phyloP scores from a whole-genome alignment of 2,797 vertebrate genomes.

The Leucoraja ocellata region DNA sequence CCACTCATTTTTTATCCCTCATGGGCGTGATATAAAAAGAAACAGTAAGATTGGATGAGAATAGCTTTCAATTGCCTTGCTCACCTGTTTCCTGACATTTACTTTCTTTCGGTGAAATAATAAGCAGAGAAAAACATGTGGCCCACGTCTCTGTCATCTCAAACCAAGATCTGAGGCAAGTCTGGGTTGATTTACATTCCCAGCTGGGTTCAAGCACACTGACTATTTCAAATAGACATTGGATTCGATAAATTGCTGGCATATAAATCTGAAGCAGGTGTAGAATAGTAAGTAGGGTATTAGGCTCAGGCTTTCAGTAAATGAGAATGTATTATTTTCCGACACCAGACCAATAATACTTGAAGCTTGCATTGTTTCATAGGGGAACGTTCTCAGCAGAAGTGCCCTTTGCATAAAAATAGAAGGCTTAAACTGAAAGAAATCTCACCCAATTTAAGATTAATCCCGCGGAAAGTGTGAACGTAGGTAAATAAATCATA shows the following conservation, averaged over 20 bases:
- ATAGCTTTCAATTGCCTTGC: neutral
- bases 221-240: neutral
- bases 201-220: neutral
- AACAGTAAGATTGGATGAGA: neutral
- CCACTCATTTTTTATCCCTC: neutral
- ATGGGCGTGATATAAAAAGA: neutral
- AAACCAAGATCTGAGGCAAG: neutral
- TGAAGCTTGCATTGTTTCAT: neutral
- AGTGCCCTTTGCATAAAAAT: neutral
- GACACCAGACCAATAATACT: neutral
- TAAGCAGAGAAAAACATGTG: neutral
- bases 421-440: neutral
- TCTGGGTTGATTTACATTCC: slow-evolving; percentile 19
- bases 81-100: neutral
- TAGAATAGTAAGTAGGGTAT: slow-evolving; percentile 25
- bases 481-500: neutral
- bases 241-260: neutral
- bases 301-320: neutral
- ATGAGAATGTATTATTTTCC: neutral
- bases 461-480: neutral
- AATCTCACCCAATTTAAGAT: neutral
- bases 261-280: slow-evolving; percentile 14
- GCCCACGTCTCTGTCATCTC: neutral
- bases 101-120: neutral
- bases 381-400: neutral